Evolutionary conservation across 1,140 invertebrate species (phyloP), one percentile per base, ranked within the genome.

Genomic region (Asbolus verrucosus): DNA sequence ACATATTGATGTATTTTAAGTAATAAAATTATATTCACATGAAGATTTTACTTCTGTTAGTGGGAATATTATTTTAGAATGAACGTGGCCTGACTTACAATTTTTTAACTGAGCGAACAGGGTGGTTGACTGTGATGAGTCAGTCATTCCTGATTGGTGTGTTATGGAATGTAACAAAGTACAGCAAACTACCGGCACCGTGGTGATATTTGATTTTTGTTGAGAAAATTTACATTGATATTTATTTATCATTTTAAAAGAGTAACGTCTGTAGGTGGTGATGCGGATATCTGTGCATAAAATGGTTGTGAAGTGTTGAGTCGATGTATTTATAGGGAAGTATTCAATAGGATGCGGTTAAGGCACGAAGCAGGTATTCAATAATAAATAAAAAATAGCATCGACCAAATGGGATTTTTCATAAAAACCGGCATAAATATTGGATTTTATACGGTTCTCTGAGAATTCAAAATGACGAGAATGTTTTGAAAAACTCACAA

Each of bases 401-500:
- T 54, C 46, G 8, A 21, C 46, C 46, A 30, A 54, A 54, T 54
- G 46, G 46, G 46, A 54, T 54, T 54, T 54, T 54, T 54, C 46
- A 63, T 39, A 39, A 63, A 41, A 39, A 63, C 31, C 61, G 33
- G 61, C 33, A 63, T 63, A 63, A 63, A 63, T 63, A 63, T 63
- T 63, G 31, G 36, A 63, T 63, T 63, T 63, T 63, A 39, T 39
- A 41, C 61, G 31, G 61, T 39, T 63, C 36, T 38, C 11, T 63
- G 33, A 19, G 61, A 39, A 63, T 63, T 41, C 39, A 39, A 63
- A 63, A 63, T 63, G 61, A 63, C 61, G 33, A 14, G 61, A 62
- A 62, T 63, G 61, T 39, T 63, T 63, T 63, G 21, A 63, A 63
- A 39, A 62, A 39, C 33, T 41, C 33, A 27, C 60, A 71, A 68